phyloP scores from a whole-genome alignment of 2,888 invertebrate species.

The Aleiodes leptofemur region DNA sequence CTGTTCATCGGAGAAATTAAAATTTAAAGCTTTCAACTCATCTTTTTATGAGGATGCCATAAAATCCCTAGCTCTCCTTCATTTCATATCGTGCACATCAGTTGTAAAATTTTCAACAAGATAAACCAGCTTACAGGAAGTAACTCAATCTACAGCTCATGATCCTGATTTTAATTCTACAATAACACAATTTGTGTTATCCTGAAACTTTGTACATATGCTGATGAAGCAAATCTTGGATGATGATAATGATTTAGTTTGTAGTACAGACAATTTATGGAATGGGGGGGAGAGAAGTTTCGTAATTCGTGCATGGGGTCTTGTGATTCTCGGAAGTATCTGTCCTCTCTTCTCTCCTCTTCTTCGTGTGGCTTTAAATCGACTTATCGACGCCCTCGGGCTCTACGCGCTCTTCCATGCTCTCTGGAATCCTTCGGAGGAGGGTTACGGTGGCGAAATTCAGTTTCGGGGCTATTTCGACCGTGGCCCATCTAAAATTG shows the following conservation, averaged over 20 bases:
- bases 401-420: constrained; percentile 17
- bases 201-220: too few species aligned
- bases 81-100: too few species aligned
- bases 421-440: constrained; percentile 23
- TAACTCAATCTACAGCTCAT: too few species aligned
- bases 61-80: too few species aligned
- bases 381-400: constrained; percentile 46
- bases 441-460: constrained; percentile 30
- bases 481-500: constrained; percentile 36
- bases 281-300: constrained; percentile 3
- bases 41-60: too few species aligned
- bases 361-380: constrained; percentile 34
- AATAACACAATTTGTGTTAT: too few species aligned
- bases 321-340: constrained; percentile 41
- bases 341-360: background rate
- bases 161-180: too few species aligned
- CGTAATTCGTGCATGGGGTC: constrained; percentile 3
- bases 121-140: too few species aligned
- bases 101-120: too few species aligned
- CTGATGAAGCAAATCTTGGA: background rate
- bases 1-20: too few species aligned
- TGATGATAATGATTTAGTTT: constrained; percentile 16
- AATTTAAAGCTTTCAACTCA: too few species aligned
- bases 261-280: background rate
- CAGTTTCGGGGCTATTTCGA: constrained; percentile 31